phyloP scores from a whole-genome alignment of 2,888 invertebrate species.

The Frankliniella fusca region DNA sequence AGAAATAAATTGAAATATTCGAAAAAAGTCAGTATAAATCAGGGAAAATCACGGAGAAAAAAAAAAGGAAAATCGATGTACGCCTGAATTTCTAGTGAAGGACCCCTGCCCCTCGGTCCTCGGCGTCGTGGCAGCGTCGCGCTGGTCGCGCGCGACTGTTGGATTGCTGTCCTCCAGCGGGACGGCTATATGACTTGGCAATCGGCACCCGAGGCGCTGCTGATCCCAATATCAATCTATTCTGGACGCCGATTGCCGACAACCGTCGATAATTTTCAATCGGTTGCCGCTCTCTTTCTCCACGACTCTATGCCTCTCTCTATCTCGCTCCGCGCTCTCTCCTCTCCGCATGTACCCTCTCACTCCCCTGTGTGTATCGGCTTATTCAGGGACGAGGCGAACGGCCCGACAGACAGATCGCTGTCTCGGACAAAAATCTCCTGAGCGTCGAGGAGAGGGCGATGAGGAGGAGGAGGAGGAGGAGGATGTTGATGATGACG shows the following conservation, averaged over 20 bases:
- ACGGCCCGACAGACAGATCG: neutral
- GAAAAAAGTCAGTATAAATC: too few species aligned
- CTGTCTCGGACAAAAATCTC: neutral
- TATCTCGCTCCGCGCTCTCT: neutral
- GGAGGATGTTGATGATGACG: neutral
- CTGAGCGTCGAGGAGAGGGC: neutral
- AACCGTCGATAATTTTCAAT: slow-evolving; percentile 21
- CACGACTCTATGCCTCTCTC: neutral
- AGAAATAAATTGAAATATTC: too few species aligned
- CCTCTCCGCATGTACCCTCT: neutral
- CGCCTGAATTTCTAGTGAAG: too few species aligned
- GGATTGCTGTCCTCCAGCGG: neutral
- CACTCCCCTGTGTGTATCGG: neutral
- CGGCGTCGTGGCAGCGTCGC: too few species aligned
- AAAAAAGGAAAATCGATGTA: too few species aligned
- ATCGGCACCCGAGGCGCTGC: neutral
- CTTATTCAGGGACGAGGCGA: neutral
- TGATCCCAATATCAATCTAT: neutral
- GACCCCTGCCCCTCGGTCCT: too few species aligned
- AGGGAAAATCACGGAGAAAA: too few species aligned
- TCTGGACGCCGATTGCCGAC: neutral
- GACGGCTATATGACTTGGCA: neutral
- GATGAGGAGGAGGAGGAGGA: neutral
- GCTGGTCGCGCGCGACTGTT: neutral
- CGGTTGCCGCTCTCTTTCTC: neutral